phyloP scores from a whole-genome alignment of 2,113 vertebrate genomes.

The Boulengeromyrus knoepffleri region DNA sequence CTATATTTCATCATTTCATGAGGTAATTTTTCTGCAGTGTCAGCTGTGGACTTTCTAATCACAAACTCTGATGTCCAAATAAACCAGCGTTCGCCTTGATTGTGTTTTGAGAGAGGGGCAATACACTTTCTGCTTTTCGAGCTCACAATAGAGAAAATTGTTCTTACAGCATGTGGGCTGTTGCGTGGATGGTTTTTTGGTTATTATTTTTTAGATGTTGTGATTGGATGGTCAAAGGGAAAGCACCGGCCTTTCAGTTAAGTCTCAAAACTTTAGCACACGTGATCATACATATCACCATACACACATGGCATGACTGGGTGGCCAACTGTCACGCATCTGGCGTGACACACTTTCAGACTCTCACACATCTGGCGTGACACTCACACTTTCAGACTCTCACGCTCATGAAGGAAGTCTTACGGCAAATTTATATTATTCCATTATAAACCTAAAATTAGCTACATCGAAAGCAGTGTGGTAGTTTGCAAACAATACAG shows the following conservation, averaged over 20 bases:
- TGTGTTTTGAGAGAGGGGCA: conserved; percentile 42
- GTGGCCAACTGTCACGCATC: background rate
- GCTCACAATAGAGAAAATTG: conserved; percentile 18
- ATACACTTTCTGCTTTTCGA: conserved; percentile 33
- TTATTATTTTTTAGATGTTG: conserved; percentile 11
- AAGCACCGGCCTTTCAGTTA: conserved; percentile 30
- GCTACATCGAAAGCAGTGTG: background rate
- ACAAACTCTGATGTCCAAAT: background rate
- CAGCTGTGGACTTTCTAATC: background rate
- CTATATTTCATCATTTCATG: conserved; percentile 16
- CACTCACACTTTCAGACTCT: background rate
- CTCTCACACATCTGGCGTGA: background rate
- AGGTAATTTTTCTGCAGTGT: background rate
- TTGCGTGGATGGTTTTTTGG: conserved; percentile 29
- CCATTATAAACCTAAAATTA: background rate
- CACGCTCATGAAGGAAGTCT: background rate
- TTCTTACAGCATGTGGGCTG: conserved; percentile 16
- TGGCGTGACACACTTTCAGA: background rate
- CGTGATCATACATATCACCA: conserved; percentile 17
- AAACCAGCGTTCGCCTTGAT: conserved; percentile 37
- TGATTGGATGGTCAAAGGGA: conserved; percentile 39
- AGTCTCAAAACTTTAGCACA: conserved; percentile 34
- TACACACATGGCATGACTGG: conserved; percentile 31
- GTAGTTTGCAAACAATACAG: background rate
- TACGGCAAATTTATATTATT: background rate